phyloP scores from a whole-genome alignment of 2,888 invertebrate species.

The Hypercompe scribonia region DNA sequence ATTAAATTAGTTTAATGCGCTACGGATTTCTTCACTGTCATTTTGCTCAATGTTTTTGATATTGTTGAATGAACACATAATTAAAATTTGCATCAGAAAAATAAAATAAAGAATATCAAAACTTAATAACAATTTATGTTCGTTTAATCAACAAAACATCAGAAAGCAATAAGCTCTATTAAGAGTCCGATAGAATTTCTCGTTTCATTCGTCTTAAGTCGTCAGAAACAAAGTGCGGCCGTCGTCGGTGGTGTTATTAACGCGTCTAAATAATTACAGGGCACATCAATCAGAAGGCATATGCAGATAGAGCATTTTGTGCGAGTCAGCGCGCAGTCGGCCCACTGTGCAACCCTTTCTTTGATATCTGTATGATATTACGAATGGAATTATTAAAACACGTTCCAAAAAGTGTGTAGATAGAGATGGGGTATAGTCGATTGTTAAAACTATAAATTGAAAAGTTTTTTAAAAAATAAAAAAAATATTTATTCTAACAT shows the following conservation, averaged over 20 bases:
- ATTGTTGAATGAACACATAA: slow-evolving; percentile 43
- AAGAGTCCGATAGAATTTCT: slow-evolving; percentile 84
- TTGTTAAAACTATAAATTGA: slow-evolving; percentile 17
- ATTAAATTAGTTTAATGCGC: slow-evolving; percentile 62
- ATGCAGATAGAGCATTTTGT: slow-evolving; percentile 85
- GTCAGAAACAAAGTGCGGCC: slow-evolving; percentile 85
- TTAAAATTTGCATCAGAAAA: slow-evolving; percentile 69
- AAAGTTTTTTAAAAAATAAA: not conserved
- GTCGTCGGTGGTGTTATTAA: slow-evolving; percentile 85
- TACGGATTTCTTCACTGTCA: slow-evolving; percentile 51
- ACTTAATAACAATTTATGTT: slow-evolving; percentile 73
- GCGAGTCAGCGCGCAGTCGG: slow-evolving; percentile 83
- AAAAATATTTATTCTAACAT: no score
- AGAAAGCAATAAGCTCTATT: slow-evolving; percentile 82
- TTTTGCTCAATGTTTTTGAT: slow-evolving; percentile 34
- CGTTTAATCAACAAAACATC: slow-evolving; percentile 85
- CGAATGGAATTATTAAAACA: slow-evolving; percentile 78
- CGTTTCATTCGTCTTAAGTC: slow-evolving; percentile 86
- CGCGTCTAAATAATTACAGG: slow-evolving; percentile 87
- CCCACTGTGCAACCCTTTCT: slow-evolving; percentile 85
- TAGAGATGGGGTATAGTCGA: slow-evolving; percentile 62
- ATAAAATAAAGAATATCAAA: slow-evolving; percentile 58
- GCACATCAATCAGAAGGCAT: slow-evolving; percentile 85
- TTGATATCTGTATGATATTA: slow-evolving; percentile 84
- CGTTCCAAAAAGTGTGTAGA: slow-evolving; percentile 58